These are phyloP conservation scores for Spheniscus mendiculus DNA, from an alignment of 2,113 vertebrate species.

Conservation along the genomic window DNA sequence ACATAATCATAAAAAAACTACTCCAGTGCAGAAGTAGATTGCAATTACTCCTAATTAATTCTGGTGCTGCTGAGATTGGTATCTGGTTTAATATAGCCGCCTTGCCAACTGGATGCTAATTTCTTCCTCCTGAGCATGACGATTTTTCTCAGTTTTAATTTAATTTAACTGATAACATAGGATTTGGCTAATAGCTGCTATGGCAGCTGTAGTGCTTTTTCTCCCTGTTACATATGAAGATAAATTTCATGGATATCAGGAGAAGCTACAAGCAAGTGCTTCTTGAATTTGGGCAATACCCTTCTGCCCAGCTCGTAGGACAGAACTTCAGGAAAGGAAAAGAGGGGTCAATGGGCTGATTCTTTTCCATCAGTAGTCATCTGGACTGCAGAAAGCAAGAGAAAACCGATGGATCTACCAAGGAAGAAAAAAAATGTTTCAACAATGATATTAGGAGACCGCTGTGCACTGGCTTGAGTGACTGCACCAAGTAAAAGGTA, in stretches of 20 bases:
- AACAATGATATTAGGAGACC: neutral
- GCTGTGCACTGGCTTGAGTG: neutral
- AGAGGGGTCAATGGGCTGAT: neutral
- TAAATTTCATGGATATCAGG: neutral
- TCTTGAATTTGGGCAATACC: neutral
- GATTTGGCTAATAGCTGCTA: neutral
- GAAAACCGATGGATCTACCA: neutral
- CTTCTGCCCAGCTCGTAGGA: neutral
- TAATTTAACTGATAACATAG: neutral
- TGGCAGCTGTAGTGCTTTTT: neutral
- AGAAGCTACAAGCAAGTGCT: neutral
- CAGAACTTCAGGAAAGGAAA: neutral
- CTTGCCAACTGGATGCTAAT: constrained; percentile 22
- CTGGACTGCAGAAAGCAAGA: neutral
- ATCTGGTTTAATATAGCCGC: constrained; percentile 37
- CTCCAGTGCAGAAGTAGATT: neutral
- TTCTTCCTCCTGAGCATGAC: neutral
- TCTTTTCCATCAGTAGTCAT: neutral
- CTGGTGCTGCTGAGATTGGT: constrained; percentile 17
- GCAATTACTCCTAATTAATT: constrained; percentile 59
- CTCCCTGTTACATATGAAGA: neutral
- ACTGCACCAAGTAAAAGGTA: neutral
- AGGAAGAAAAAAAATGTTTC: neutral
- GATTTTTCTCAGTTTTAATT: constrained; percentile 4
- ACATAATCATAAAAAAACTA: neutral